A percentile compares a stretch with the other conserved stretches of the same genome.
Conservation (phyloP, 2,888 invertebrate species). For the Eupithecia insigniata region DNA sequence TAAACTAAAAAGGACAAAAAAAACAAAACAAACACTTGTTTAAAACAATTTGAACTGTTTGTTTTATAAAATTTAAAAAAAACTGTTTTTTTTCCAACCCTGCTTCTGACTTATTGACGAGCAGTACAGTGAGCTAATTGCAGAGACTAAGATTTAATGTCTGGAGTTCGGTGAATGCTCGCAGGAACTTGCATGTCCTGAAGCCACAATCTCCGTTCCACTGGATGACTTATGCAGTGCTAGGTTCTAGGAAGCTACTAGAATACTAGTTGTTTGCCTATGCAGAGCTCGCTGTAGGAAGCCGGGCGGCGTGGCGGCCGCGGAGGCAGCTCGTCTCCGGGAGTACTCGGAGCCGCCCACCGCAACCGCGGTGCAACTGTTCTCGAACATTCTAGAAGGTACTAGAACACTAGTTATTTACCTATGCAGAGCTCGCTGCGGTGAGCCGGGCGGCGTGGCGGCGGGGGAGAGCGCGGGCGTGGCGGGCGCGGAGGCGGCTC, state of each 20-base stretch:
- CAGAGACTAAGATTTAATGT: background rate
- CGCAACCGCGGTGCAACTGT: conserved; percentile 82
- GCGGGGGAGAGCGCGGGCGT: conserved; percentile 91
- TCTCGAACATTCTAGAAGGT: conserved; percentile 1
- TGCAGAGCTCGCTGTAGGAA: conserved; percentile 78
- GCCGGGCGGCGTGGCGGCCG: conserved; percentile 89
- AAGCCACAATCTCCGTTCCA: background rate
- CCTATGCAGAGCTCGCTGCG: conserved; percentile 77
- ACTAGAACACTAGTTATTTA: conserved; percentile 38
- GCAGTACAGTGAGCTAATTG: background rate
- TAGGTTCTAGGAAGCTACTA: background rate
- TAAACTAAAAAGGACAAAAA: too few relatives aligned
- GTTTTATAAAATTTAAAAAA: too few relatives aligned
- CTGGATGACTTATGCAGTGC: too few relatives aligned
- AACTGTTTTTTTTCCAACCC: too few relatives aligned
- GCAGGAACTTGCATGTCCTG: background rate
- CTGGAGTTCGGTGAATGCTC: too few relatives aligned
- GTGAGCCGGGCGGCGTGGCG: conserved; percentile 88
- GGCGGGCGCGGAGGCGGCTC: conserved; percentile 89
- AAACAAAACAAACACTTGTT: too few relatives aligned
- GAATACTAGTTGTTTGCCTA: conserved; percentile 57
- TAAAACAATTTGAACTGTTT: too few relatives aligned
- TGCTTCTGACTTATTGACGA: background rate
- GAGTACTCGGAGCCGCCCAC: conserved; percentile 84
- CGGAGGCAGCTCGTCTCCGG: conserved; percentile 86